phyloP scores from a whole-genome alignment of 2,797 vertebrate species.

The Phataginus tetradactyla region DNA sequence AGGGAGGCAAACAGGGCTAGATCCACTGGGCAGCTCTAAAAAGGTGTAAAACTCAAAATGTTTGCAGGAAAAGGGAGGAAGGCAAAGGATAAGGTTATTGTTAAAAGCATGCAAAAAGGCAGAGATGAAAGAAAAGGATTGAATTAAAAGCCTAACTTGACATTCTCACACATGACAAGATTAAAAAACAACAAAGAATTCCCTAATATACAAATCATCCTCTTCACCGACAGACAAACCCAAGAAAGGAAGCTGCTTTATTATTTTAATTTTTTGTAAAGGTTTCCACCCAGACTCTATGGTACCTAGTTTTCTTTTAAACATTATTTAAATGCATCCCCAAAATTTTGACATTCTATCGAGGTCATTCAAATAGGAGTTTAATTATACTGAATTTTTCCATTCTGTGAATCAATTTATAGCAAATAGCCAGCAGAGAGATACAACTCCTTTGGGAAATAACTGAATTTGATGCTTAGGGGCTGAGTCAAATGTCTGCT shows the following conservation, averaged over 20 bases:
- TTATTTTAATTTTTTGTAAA: background rate
- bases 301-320: constrained; percentile 11
- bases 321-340: constrained; percentile 36
- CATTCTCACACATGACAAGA: background rate
- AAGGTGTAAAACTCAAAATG: background rate
- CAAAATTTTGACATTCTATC: background rate
- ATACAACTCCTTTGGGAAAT: background rate
- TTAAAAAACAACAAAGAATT: constrained; percentile 14
- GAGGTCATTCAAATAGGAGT: background rate
- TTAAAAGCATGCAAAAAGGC: background rate
- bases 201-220: background rate
- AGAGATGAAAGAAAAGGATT: background rate
- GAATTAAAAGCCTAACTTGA: background rate
- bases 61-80: background rate
- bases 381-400: constrained; percentile 29
- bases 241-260: background rate
- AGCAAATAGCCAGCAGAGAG: background rate
- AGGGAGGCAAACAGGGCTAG: background rate
- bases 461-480: constrained; percentile 9
- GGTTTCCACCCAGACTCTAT: background rate
- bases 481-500: background rate
- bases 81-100: background rate
- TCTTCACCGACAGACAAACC: background rate
- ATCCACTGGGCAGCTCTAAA: background rate
- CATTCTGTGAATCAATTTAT: constrained; percentile 1